Percentiles rank a stretch among this genome's conserved stretches.
Conservation (phyloP, 2,113 vertebrate species). For the Rhineura floridana region DNA sequence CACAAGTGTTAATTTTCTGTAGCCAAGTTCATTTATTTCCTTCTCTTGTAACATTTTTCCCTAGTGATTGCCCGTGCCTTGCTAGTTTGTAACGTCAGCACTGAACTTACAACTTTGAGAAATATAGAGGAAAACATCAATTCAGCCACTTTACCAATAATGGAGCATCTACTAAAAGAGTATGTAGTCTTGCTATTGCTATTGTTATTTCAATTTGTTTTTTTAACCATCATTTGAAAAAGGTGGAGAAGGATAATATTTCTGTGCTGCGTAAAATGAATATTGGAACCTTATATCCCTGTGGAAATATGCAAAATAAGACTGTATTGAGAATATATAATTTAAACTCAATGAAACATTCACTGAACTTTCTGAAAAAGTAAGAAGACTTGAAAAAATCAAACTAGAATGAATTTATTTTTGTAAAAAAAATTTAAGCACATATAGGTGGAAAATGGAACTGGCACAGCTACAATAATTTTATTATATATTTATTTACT, state of each 20-base stretch:
- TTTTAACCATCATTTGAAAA: background rate
- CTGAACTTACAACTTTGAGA: constrained; percentile 76
- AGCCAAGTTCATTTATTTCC: background rate
- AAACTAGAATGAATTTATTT: background rate
- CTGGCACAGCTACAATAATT: background rate
- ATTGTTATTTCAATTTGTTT: background rate
- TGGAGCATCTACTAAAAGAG: constrained; percentile 73
- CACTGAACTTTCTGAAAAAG: background rate
- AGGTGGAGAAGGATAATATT: background rate
- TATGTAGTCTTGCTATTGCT: constrained; percentile 63
- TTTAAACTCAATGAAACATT: too few relatives aligned
- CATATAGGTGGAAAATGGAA: background rate
- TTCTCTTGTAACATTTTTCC: background rate
- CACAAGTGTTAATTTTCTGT: background rate
- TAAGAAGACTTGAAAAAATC: background rate
- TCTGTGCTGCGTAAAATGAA: background rate
- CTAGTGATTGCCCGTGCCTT: constrained; percentile 78
- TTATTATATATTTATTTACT: too few relatives aligned
- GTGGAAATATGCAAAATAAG: background rate
- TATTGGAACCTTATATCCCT: background rate
- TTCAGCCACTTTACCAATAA: constrained; percentile 72
- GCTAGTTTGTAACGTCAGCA: constrained; percentile 79
- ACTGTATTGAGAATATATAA: background rate
- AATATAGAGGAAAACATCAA: constrained; percentile 79
- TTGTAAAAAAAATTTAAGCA: background rate